These are phyloP conservation scores for Leptodactylus fallax DNA, from an alignment of 2,797 vertebrate species.

Conservation along the genomic window DNA sequence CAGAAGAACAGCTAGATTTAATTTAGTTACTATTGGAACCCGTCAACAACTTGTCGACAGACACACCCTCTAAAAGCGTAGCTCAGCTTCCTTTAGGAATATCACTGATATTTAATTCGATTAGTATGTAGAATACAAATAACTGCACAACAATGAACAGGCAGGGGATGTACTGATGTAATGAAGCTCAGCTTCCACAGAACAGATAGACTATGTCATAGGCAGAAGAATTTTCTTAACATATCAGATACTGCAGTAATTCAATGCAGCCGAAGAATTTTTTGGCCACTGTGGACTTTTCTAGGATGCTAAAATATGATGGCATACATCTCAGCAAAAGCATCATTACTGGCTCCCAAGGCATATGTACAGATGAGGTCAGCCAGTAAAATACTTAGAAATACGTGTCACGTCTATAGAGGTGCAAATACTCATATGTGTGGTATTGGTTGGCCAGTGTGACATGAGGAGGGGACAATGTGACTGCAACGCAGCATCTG, in stretches of 20 bases:
- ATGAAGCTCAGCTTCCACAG: neutral
- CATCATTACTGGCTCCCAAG: neutral
- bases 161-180: neutral
- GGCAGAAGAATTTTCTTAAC: too few species aligned
- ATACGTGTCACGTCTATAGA: neutral
- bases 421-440: neutral
- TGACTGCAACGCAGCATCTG: conserved; percentile 12
- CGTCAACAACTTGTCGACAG: too few species aligned
- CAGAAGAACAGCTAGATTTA: too few species aligned
- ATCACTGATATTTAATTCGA: too few species aligned
- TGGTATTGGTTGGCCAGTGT: neutral
- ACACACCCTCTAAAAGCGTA: neutral
- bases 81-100: neutral
- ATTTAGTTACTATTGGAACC: too few species aligned
- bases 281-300: neutral
- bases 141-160: too few species aligned
- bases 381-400: neutral
- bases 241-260: neutral
- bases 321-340: too few species aligned
- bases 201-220: too few species aligned
- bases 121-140: too few species aligned
- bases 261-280: neutral
- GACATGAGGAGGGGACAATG: neutral
- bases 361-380: neutral
- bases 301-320: too few species aligned